These are phyloP conservation scores for Cylloceria caligata DNA, from an alignment of 2,888 invertebrate species.

Conservation along the genomic window DNA sequence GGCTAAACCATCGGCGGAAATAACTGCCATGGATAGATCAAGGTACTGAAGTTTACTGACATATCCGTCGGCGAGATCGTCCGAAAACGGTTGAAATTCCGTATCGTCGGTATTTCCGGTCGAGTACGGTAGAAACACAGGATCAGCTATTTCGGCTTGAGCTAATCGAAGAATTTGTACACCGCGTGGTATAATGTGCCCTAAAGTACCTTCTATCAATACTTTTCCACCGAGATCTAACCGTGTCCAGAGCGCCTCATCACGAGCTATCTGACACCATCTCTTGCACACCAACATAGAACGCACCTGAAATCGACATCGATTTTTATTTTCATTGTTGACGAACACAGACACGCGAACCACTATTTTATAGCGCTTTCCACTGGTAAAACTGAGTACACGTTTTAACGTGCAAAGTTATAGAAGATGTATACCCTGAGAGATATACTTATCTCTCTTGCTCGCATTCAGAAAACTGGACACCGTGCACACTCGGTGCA, in stretches of 20 bases:
- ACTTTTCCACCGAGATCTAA: slow-evolving; percentile 92
- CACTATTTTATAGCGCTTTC: no score
- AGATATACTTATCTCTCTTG: no score
- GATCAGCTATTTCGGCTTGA: slow-evolving; percentile 90
- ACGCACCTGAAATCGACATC: slow-evolving; percentile 77
- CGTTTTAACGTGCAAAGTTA: no score
- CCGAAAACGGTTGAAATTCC: slow-evolving; percentile 81
- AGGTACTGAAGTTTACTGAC: slow-evolving; percentile 90
- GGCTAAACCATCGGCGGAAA: slow-evolving; percentile 87
- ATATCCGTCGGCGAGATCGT: slow-evolving; percentile 83
- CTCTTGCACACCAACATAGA: slow-evolving; percentile 87
- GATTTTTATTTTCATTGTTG: neutral
- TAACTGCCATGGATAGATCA: slow-evolving; percentile 93
- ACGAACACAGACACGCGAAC: no score
- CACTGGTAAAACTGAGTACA: no score
- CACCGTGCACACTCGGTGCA: no score
- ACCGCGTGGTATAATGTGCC: slow-evolving; percentile 91
- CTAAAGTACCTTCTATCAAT: slow-evolving; percentile 89
- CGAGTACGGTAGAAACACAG: slow-evolving; percentile 85
- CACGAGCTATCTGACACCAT: slow-evolving; percentile 92
- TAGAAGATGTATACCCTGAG: no score
- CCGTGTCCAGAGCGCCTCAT: slow-evolving; percentile 94
- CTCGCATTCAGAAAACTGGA: no score
- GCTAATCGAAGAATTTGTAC: slow-evolving; percentile 92
- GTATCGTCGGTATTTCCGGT: slow-evolving; percentile 39